These are phyloP conservation scores for Philopotamus ludificatus DNA, from an alignment of 1,140 invertebrate genomes.

Conservation along the genomic window DNA sequence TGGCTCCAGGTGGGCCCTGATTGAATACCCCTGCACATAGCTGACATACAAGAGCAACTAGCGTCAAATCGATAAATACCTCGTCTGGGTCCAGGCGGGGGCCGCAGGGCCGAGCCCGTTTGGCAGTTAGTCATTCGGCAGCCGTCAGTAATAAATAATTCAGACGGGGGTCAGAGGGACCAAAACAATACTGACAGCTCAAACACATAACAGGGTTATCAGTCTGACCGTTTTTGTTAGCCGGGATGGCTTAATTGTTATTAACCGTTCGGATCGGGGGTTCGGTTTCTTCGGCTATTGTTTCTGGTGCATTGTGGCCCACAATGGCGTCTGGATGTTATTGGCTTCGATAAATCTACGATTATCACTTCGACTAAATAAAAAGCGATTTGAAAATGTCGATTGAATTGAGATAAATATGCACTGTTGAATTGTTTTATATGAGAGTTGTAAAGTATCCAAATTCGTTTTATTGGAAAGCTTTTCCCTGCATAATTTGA, in stretches of 20 bases:
- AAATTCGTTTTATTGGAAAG: too few species aligned
- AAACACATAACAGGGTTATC: conserved; percentile 14
- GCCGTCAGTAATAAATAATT: conserved; percentile 36
- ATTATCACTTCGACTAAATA: too few species aligned
- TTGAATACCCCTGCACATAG: neutral
- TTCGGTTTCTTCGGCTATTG: too few species aligned
- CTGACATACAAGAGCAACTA: neutral
- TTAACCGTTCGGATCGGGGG: too few species aligned
- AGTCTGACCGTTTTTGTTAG: neutral
- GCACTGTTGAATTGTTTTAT: too few species aligned
- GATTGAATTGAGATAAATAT: too few species aligned
- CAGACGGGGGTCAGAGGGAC: conserved; percentile 5
- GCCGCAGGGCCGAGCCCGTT: neutral
- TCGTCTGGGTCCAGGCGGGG: conserved; percentile 2
- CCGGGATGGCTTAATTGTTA: neutral
- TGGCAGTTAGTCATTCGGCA: conserved; percentile 36
- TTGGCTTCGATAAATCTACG: too few species aligned
- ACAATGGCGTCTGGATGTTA: too few species aligned
- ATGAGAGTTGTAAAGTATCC: too few species aligned
- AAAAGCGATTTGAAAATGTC: too few species aligned
- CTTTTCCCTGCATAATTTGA: too few species aligned
- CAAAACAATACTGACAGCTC: conserved; percentile 17
- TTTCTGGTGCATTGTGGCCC: too few species aligned
- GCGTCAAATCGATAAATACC: conserved; percentile 15
- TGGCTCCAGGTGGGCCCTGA: neutral